Evolutionary conservation across 2,113 vertebrate genomes (phyloP), one percentile per base, ranked within the genome.

Genomic region (Grammomys surdaster): DNA sequence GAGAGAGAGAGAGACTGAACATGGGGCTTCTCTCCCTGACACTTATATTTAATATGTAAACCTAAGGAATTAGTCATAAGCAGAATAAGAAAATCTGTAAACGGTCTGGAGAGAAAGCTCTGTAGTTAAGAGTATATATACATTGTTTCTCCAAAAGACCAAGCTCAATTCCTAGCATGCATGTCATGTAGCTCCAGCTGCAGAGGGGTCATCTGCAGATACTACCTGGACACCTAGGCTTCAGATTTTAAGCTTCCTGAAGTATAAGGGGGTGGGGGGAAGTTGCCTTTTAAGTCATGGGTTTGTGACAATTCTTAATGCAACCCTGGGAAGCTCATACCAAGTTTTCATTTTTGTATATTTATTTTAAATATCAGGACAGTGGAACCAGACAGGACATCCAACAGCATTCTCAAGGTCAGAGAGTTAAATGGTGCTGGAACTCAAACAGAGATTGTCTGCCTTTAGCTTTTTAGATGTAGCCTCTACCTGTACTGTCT

Each of bases 401-500:
- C 7, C 17, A 36, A 33, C 2, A 0, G 3, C 43, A 1, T 7
- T 19, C 2, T 82, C 77, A 76, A 91, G 56, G 54, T 76, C 97
- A 93, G n/a, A 28, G 0, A 51, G 26, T 7, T 40, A 70, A 72
- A 26, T 2, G 6, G 46, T 91, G 24, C 72, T 65, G 31, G 76
- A 82, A 56, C 81, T 88, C 70, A 92, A 91, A 60, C 24, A 26
- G 80, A 67, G 60, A 69, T 88, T 40, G 46, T 63, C 84, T 82
- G 51, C 67, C 87, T 93, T 97, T 54, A 40, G 22, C 69, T 22
- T 80, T 90, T 75, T 69, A 33, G 36, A 86, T 5, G 84, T 48
- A 67, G 9, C 16, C 22, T 86, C 48, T 46, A 82, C 16, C 17
- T 93, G 14, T 26, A 28, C 13, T 89, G 28, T 51, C 40, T 92